Evolutionary conservation across 1,140 invertebrate species (phyloP), one percentile per base, ranked within the genome.

Genomic region (Tetramorium parvispinum): DNA sequence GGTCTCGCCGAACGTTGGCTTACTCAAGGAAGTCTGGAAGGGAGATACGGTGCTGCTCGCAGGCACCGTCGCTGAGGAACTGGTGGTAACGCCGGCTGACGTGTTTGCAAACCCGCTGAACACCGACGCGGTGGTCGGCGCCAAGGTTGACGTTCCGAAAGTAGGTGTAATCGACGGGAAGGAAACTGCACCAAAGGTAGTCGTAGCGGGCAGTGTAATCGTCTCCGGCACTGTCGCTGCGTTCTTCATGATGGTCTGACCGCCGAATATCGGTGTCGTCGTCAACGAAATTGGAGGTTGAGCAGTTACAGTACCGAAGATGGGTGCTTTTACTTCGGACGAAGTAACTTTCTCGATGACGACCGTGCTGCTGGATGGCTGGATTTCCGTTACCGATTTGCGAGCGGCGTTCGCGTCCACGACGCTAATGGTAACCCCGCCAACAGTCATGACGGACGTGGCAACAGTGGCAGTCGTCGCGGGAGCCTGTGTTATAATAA

Each of bases 281-380:
- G 79, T 16, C 57, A 73, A 63, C 16, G 81, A 71, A 27, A 65
- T 32, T 7, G 61, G 5, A 27, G 43, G 1, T 32, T 91, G 86
- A 0, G 37, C 57, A 46, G 86, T 0, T 43, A 10, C 82, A 24
- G 49, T 32, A 55, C 46, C 37, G 40, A 75, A 87, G 6, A 13
- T 63, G 11, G 68, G n/a, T 16, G 53, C 6, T 61, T 59, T 86
- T 18, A 61, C 27, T 78, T 85, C 77, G 8, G 68, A 18, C 59
- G 73, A 24, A 16, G 77, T 8, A 18, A 78, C 11, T 49, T 86
- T 85, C 18, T 89, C 82, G 24, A 90, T 91, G 21, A 71, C 78
- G 21, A 73, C 37, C 1, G 88, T 75, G 10, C 70, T 57, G 21
- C 57, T 18, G 43, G 57, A 32, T 32, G 88, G 37, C 11, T 32